These are phyloP conservation scores for Leptinotarsa undecemlineata DNA, from an alignment of 1,140 invertebrate species.

Conservation along the genomic window DNA sequence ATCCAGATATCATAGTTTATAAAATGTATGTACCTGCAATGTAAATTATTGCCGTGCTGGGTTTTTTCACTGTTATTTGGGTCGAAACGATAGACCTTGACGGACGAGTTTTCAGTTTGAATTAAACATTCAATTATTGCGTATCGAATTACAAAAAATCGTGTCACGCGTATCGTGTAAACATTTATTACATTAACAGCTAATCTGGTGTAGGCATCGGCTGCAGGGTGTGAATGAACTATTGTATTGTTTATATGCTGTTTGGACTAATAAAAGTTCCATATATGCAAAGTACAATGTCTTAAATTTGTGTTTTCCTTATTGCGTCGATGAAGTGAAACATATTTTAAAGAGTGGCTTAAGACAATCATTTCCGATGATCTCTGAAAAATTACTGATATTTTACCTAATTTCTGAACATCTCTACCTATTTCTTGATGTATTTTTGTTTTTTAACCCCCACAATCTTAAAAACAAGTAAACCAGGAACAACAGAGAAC, in stretches of 20 bases:
- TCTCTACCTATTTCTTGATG: too few species aligned
- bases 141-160: conserved; percentile 1
- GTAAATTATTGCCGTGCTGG: conserved; percentile 14
- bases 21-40: conserved; percentile 13
- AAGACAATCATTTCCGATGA: too few species aligned
- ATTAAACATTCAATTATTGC: conserved; percentile 10
- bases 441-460: too few species aligned
- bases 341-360: too few species aligned
- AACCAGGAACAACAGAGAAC: too few species aligned
- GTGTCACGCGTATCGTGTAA: not conserved
- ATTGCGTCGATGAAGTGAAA: too few species aligned
- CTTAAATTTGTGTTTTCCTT: too few species aligned
- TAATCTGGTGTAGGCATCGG: not conserved
- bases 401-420: too few species aligned
- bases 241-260: not conserved
- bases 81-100: conserved; percentile 18
- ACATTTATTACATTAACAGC: not conserved
- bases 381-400: too few species aligned
- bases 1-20: conserved; percentile 6
- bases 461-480: too few species aligned
- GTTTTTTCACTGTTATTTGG: conserved; percentile 9
- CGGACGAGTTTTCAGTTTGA: conserved; percentile 17
- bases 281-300: too few species aligned
- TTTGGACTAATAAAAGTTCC: not conserved
- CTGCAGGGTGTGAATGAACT: not conserved